Base-by-base conservation (phyloP, 2,113 vertebrate species). In the Naja naja region DNA sequence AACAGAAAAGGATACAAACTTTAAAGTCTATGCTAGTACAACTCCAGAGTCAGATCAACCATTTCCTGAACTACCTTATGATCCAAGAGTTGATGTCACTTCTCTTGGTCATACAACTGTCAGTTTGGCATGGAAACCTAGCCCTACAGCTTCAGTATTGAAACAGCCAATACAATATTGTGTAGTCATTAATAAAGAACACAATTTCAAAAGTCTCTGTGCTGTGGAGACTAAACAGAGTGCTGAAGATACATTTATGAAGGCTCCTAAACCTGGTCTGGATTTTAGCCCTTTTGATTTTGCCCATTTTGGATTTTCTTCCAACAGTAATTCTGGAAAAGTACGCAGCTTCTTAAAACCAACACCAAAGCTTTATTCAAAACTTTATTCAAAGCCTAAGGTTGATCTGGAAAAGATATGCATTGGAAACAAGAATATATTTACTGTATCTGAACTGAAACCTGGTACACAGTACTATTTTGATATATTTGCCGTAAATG, bases 171-270 rank as follows among this genome's bases (percentile, higher is more conserved):
- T 99, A 34, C 98, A 98, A 93, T 99, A 99, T 93, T 99, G 99
- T 9, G 98, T 99, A 27, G 99, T 99, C 69, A 98, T 99, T 97
- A 99, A 98, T 97, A 99, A 98, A 85, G 99, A 99, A 90, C 99
- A 99, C 97, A 99, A 99, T 94, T 99, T 99, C 96, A 99, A 99
- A 97, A 99, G 99, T 90, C 98, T 99, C 92, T 99, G 99, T 3
- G 99, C 99, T 0, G 99, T 98, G 0, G 99, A 99, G 94, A 98
- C 99, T 20, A 99, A 99, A 95, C 97, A 99, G 94, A 98, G 96
- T 90, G 94, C 94, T 0, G 99, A 99, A 0, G 99, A 99, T 0
- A 96, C 97, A 4, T 99, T 99, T 95, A 99, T 99, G 99, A 89
- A 96, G 91, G 99, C 98, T 3, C 99, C 99, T 0, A 99, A 99